Base-by-base conservation (phyloP, 1,140 invertebrate species). In the Andricus grossulariae region DNA sequence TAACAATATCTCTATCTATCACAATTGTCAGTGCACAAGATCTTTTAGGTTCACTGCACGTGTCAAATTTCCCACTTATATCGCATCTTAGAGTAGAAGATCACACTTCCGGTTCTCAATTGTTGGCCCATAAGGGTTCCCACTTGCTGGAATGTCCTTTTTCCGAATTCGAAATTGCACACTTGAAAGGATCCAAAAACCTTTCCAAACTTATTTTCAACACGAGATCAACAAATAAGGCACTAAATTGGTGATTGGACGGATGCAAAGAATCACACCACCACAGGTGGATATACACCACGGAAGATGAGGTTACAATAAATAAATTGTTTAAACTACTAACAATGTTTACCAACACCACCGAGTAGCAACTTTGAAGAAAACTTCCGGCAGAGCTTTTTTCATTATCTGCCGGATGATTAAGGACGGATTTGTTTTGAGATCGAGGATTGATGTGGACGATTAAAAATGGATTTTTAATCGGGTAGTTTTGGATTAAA, bases 1-100 rank as follows among this genome's bases (percentile, higher is more conserved):
- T 45, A 45, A 10, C 1, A 45, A 45, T 45, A 11, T 39, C 60
- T 15, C 32, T 66, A 39, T 19, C n/a, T 16, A 32, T 66, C 60
- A 66, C 60, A 66, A 60, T 60, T 66, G 60, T 66, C 8, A 66
- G 60, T 55, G 4, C 49, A 54, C 32, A 54, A 54, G 11, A 52
- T 52, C 18, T 55, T 55, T 25, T 12, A 32, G 72, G 8, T 73
- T 55, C 25, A 32, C 16, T 25, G 51, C 51, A 54, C 49, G 39
- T 70, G 81, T 84, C 79, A 84, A 79, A 81, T 77, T 52, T 70
- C 76, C 54, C 81, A 82, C 82, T 84, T 85, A 82, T 82, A 85
- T 66, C 79, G 81, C 81, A 82, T 84, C 76, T 82, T 82, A 73
- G 73, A 75, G 57, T 55, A 73, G 39, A 52, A 55, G 15, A 73